Base-by-base conservation (phyloP, 2,113 vertebrate genomes). In the Acrocephalus arundinaceus region DNA sequence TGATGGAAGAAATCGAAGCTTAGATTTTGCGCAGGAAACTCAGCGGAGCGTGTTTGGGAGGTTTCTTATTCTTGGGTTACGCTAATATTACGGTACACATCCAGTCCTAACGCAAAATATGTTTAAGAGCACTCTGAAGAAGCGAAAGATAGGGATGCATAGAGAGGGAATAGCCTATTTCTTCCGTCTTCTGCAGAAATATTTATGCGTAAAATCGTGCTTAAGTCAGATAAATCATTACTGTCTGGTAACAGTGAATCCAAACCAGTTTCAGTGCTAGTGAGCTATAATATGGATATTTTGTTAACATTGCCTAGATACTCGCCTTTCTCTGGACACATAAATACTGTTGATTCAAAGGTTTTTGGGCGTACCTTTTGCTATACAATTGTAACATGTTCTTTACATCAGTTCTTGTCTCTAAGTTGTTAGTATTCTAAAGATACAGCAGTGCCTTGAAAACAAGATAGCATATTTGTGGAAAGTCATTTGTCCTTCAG, bases 221-320 rank as follows among this genome's bases (percentile, higher is more conserved):
- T 76, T 67, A 61, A 89, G 30, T 65, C 92, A 84, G 77, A 89
- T 59, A 79, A 92, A 74, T 94, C 45, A 4, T 75, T 84, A 30
- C 28, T 66, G 30, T 55, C 68, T 81, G 67, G 57, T 84, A 13
- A 20, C 33, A 58, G 49, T 31, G 82, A 84, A 79, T 71, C 68
- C 58, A 30, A 61, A 54, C 15, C n/a, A 9, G 17, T 79, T 86
- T 45, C 27, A 15, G 14, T 45, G 68, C 31, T 49, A 18, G 52
- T 18, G 22, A 30, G 39, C 41, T 51, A 0, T 9, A 31, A 33
- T 8, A 1, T 20, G 27, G 54, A 6, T 37, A n/a, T 74, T 87
- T 39, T 27, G 37, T 37, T 85, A 91, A 33, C 2, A 2, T 54
- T 70, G 41, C 31, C 59, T 71, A 17, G 45, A 48, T 58, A 23